phyloP scores from a whole-genome alignment of 2,888 invertebrate species.

The Drosophila bunnanda region DNA sequence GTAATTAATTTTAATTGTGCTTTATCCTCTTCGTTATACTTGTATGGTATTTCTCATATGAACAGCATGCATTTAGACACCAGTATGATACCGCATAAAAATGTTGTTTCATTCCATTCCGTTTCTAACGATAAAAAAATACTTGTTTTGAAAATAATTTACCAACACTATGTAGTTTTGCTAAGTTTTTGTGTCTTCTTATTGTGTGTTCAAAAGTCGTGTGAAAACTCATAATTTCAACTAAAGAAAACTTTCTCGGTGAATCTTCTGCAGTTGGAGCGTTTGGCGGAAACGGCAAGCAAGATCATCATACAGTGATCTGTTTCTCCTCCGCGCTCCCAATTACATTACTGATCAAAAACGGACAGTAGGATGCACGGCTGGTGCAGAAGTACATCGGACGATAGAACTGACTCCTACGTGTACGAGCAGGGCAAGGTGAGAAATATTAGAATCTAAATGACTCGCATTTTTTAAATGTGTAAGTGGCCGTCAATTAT shows the following conservation, averaged over 20 bases:
- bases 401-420: conserved; percentile 91
- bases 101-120: background rate
- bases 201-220: too few relatives aligned
- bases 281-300: conserved; percentile 93
- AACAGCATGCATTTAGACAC: too few relatives aligned
- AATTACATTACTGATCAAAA: conserved; percentile 94
- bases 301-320: conserved; percentile 89
- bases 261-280: too few relatives aligned
- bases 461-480: too few relatives aligned
- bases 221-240: background rate
- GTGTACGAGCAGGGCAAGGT: conserved; percentile 69
- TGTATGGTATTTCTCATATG: too few relatives aligned
- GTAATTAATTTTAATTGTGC: too few relatives aligned
- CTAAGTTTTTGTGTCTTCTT: too few relatives aligned
- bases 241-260: conserved; percentile 6
- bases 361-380: conserved; percentile 86
- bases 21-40: too few relatives aligned
- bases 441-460: conserved; percentile 3
- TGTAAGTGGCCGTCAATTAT: too few relatives aligned
- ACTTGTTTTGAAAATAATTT: background rate
- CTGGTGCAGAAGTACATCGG: conserved; percentile 92
- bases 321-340: conserved; percentile 93
- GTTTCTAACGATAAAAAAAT: background rate
- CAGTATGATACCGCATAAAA: too few relatives aligned
- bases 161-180: background rate